Conservation (phyloP, 2,888 invertebrate genomes). For the Tanytarsus gracilentus region DNA sequence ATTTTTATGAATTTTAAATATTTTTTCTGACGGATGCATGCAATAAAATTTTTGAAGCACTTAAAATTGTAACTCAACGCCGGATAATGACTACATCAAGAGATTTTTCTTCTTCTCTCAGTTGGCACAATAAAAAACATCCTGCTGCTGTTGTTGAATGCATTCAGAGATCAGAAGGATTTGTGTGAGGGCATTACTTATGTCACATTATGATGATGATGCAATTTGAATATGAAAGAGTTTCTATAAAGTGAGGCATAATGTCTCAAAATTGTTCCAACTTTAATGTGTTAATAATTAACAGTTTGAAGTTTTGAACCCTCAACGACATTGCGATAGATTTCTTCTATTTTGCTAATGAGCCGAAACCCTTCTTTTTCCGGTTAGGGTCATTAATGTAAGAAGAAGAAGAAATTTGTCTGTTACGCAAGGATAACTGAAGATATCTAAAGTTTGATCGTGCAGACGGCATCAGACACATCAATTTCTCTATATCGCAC, state of each 20-base stretch:
- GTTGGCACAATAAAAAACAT: conserved; percentile 18
- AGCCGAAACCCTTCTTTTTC: conserved; percentile 15
- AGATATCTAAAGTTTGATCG: not conserved
- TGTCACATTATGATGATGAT: not conserved
- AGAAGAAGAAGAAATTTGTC: conserved; percentile 1
- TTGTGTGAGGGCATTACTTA: too few species aligned
- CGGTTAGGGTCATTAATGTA: conserved; percentile 16
- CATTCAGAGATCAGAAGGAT: too few species aligned
- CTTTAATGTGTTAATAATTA: conserved; percentile 25
- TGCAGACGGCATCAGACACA: not conserved
- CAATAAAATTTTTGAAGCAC: conserved; percentile 4
- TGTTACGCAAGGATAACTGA: conserved; percentile 20
- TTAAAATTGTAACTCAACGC: not conserved
- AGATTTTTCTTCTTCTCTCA: not conserved
- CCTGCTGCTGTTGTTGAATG: not conserved
- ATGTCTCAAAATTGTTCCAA: not conserved
- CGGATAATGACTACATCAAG: not conserved
- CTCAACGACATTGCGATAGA: not conserved
- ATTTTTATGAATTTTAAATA: not conserved
- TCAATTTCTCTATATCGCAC: conserved; percentile 5
- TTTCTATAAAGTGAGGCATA: not conserved
- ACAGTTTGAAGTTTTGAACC: not conserved
- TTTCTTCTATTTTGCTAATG: conserved; percentile 14
- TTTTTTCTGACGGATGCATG: not conserved
- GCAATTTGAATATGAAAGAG: conserved; percentile 4